Base-by-base conservation (phyloP, 2,113 vertebrate species). In the Spea bombifrons region DNA sequence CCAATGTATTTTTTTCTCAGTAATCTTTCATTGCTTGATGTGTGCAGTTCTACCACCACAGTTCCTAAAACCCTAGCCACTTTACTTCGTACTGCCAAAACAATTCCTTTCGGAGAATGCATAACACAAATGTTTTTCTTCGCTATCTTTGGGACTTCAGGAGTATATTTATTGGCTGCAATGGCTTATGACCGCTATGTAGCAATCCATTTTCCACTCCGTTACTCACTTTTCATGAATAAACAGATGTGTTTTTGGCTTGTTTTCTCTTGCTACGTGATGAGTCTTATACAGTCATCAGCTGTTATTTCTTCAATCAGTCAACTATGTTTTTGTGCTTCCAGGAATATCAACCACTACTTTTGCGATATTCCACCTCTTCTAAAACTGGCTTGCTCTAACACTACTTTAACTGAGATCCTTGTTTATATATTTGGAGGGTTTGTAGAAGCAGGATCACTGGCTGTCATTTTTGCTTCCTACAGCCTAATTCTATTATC, bases 151-250 rank as follows among this genome's bases (percentile, higher is more conserved):
- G 76, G 55, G 7, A 57, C 46, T 15, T 64, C 17, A 15, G 76
- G 71, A 8, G 61, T 67, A 70, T 68, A 55, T 45, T 9, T 69
- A 5, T 44, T 76, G 55, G 75, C 65, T 8, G 49, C 50, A n/a
- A 76, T 76, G 74, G 64, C 64, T 9, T 65, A 50, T 44, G 73
- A 75, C 52, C 73, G 73, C 15, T 63, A 75, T 75, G 17, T 13
- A 49, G 65, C 74, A n/a, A 76, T 76, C 44, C 67, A 49, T 16
- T 67, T 17, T 8, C 75, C 65, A 12, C 43, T 68, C 3, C 49
- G 55, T 8, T 68, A 76, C 15, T 17, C n/a, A 7, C 13, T 17
- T 47, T 5, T 15, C 17, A 75, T 75, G 73, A 64, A 63, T 6
- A 52, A 49, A 7, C 43, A 5, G 9, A 66, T 48, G n/a, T 75